These are phyloP conservation scores for Eumaeus atala DNA, from an alignment of 1,140 invertebrate genomes.

Conservation along the genomic window DNA sequence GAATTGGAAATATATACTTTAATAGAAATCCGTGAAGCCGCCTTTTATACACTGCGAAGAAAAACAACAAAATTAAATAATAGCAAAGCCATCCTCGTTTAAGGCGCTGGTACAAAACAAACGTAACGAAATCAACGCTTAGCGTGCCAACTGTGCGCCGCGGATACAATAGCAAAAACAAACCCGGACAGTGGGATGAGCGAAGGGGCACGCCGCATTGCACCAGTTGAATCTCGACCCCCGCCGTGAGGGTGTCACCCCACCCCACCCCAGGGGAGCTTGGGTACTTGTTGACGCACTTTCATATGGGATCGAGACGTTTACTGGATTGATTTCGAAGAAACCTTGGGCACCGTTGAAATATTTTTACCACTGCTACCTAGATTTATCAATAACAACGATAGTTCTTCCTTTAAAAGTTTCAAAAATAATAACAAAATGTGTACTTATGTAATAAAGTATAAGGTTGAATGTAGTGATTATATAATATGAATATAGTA, in stretches of 20 bases:
- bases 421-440: no score
- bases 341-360: no score
- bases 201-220: conserved; percentile 61
- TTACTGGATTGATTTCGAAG: conserved; percentile 38
- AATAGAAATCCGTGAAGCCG: no score
- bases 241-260: conserved; percentile 16
- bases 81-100: conserved; percentile 36
- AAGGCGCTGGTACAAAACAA: conserved; percentile 47
- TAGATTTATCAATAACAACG: no score
- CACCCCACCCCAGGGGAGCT: conserved; percentile 27
- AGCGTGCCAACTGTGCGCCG: conserved; percentile 47
- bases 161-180: conserved; percentile 58
- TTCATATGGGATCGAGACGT: conserved; percentile 38
- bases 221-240: conserved; percentile 70
- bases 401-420: no score
- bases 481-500: no score
- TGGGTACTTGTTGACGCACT: conserved; percentile 57
- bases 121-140: conserved; percentile 55
- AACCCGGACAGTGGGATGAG: conserved; percentile 48
- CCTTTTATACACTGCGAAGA: conserved; percentile 23
- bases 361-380: no score
- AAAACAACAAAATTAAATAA: conserved; percentile 34
- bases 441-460: no score
- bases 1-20: no score
- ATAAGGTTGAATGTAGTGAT: no score